These are phyloP conservation scores for Lycocerus yunnanus DNA, from an alignment of 2,888 invertebrate species.

Conservation along the genomic window DNA sequence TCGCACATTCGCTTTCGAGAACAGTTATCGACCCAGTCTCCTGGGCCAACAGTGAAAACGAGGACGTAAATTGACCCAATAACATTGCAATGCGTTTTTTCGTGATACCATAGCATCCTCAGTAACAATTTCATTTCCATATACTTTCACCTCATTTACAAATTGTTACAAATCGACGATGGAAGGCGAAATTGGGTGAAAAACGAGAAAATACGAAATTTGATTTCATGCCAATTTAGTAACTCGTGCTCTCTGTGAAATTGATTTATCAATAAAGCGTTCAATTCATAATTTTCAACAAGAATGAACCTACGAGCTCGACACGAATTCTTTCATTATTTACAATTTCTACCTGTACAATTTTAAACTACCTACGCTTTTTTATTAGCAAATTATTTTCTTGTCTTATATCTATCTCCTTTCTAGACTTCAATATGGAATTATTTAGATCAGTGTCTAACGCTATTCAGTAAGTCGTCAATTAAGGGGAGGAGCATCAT, in stretches of 20 bases:
- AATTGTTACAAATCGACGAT: not conserved
- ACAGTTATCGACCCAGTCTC: constrained; percentile 30
- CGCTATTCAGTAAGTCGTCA: too few relatives aligned
- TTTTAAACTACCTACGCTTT: not conserved
- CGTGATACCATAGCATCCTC: not conserved
- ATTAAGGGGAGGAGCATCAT: too few relatives aligned
- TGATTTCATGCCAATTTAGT: not conserved
- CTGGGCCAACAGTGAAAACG: constrained; percentile 41
- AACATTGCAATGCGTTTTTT: constrained; percentile 25
- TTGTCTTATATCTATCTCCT: not conserved
- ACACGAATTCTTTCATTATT: not conserved
- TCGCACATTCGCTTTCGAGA: constrained; percentile 28
- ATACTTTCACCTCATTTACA: not conserved
- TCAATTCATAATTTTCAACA: not conserved
- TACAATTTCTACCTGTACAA: not conserved
- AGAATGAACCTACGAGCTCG: not conserved
- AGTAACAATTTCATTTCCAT: not conserved
- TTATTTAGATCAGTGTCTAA: too few relatives aligned
- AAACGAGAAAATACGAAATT: not conserved
- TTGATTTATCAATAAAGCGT: not conserved
- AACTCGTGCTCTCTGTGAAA: not conserved
- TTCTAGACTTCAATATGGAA: too few relatives aligned
- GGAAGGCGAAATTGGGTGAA: not conserved
- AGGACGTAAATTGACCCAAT: constrained; percentile 42
- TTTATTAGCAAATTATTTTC: not conserved